A percentile compares a stretch with the other conserved stretches of the same genome.
phyloP scores from a whole-genome alignment of 1,140 invertebrate species.

The Nautilus pompilius region DNA sequence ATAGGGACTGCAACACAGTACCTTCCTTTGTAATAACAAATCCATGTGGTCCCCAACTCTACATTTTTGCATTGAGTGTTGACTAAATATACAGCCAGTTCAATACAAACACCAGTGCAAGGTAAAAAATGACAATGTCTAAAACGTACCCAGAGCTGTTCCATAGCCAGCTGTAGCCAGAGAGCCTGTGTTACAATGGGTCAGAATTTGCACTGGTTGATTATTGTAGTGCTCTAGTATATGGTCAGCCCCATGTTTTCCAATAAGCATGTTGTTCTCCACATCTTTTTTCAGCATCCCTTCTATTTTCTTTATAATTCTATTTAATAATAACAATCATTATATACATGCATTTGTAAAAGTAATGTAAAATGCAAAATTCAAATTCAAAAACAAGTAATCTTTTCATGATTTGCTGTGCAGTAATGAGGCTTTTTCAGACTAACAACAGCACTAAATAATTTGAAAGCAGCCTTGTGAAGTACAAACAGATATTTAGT shows the following conservation, averaged over 20 bases:
- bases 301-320: slow-evolving; percentile 73
- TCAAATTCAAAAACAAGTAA: no score
- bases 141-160: slow-evolving; percentile 76
- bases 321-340: slow-evolving; percentile 45
- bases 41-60: no score
- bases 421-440: no score
- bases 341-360: neutral
- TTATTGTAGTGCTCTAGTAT: slow-evolving; percentile 62
- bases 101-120: no score
- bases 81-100: no score
- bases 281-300: slow-evolving; percentile 82
- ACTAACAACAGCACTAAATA: no score
- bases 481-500: no score
- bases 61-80: no score
- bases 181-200: slow-evolving; percentile 97
- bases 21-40: no score
- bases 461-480: no score
- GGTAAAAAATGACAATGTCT: no score
- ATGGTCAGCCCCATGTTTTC: slow-evolving; percentile 73
- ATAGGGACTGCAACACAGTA: no score
- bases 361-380: neutral
- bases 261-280: slow-evolving; percentile 80
- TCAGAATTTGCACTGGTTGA: slow-evolving; percentile 70
- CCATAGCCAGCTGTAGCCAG: slow-evolving; percentile 96
- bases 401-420: neutral